phyloP scores from a whole-genome alignment of 2,113 vertebrate genomes.

The Sebastes fasciatus region DNA sequence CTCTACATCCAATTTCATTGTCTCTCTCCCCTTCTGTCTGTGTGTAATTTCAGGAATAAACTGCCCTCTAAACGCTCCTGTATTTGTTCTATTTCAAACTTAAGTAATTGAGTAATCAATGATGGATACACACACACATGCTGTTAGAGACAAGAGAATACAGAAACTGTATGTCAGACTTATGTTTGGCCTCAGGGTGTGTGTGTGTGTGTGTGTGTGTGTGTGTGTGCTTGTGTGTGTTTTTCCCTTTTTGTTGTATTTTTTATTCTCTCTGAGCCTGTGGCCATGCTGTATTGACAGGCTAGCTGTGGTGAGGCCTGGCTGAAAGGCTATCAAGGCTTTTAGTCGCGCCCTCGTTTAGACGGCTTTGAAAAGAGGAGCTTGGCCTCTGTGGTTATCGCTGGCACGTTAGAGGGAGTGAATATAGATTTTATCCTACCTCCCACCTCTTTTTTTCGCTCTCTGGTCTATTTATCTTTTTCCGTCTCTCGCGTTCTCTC shows the following conservation, averaged over 20 bases:
- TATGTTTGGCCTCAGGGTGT: slow-evolving; percentile 30
- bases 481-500: slow-evolving; percentile 35
- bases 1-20: neutral
- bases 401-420: slow-evolving; percentile 69
- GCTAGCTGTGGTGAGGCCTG: slow-evolving; percentile 39
- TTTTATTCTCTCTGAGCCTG: slow-evolving; percentile 44
- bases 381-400: slow-evolving; percentile 76
- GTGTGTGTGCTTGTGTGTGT: too few species aligned
- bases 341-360: slow-evolving; percentile 74
- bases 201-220: neutral
- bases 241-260: slow-evolving; percentile 20
- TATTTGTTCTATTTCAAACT: slow-evolving; percentile 41
- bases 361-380: slow-evolving; percentile 77
- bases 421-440: slow-evolving; percentile 82
- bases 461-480: slow-evolving; percentile 66
- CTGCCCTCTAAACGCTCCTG: slow-evolving; percentile 11
- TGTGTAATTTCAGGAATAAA: slow-evolving; percentile 50
- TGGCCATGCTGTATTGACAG: slow-evolving; percentile 73
- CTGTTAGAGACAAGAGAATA: slow-evolving; percentile 49
- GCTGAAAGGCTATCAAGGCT: slow-evolving; percentile 73
- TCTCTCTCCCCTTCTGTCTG: slow-evolving; percentile 23
- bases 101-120: slow-evolving; percentile 55
- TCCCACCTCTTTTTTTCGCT: slow-evolving; percentile 56
- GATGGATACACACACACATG: slow-evolving; percentile 15
- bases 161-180: slow-evolving; percentile 46